Base-by-base conservation (phyloP, 2,888 invertebrate species). In the Xestobium rufovillosum region DNA sequence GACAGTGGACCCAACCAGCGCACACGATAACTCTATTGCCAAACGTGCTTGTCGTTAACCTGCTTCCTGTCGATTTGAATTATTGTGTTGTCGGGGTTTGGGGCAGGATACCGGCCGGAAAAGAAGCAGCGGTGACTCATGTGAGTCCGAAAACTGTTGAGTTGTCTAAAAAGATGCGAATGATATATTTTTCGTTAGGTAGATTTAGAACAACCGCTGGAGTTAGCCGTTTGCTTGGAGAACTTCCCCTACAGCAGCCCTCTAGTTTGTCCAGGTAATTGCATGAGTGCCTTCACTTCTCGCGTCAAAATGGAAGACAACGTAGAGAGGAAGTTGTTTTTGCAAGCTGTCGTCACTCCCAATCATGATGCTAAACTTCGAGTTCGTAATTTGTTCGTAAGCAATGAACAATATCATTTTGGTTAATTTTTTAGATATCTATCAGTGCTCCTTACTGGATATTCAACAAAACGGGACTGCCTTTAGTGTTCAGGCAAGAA, bases 401-500 rank as follows among this genome's bases (percentile, higher is more conserved):
- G n/a, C n/a, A n/a, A n/a, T n/a, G n/a, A n/a, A n/a, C n/a, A n/a
- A n/a, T n/a, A n/a, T n/a, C n/a, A n/a, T n/a, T n/a, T n/a, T n/a
- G n/a, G n/a, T n/a, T n/a, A n/a, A n/a, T n/a, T n/a, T n/a, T 47
- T 15, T 59, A 80, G 76, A 72, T 90, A 50, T 78, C 77, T 12
- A 72, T 95, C 14, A 83, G 81, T 31, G 85, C 88, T 2, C 85
- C 89, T 2, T 94, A 84, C 68, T 97, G 96, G 96, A 77, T 98
- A 48, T 80, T 97, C 40, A 97, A 98, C 70, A 87, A 88, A 65
- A 87, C 94, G 3, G 96, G 96, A 0, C 69, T 98, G 42, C 96
- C 97, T n/a, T 69, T 98, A 42, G 83, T 98, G 36, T 92, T 95
- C 37, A 80, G 84, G 50, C 95, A 96, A 66, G 92, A 90, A 62